phyloP scores from a whole-genome alignment of 2,888 invertebrate genomes.

The Rosalia funebris region DNA sequence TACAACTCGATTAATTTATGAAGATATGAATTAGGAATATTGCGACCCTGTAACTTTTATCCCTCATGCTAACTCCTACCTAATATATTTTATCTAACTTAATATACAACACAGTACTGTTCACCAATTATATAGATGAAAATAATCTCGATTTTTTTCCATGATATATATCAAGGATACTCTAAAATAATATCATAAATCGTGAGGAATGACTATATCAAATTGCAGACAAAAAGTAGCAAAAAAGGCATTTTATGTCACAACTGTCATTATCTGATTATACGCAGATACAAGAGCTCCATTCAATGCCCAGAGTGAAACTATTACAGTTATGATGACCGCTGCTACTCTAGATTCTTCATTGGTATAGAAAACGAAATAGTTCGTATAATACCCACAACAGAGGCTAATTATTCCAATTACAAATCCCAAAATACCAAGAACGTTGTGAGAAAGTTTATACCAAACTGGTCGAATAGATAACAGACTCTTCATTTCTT shows the following conservation, averaged over 20 bases:
- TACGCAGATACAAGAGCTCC: slow-evolving; percentile 50
- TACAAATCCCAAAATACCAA: slow-evolving; percentile 55
- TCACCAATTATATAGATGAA: no score
- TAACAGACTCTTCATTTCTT: slow-evolving; percentile 42
- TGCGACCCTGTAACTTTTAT: no score
- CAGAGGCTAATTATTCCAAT: slow-evolving; percentile 56
- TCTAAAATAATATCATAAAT: no score
- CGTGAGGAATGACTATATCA: no score
- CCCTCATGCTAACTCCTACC: no score
- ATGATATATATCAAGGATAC: no score
- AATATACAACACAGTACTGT: no score
- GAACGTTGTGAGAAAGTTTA: slow-evolving; percentile 55
- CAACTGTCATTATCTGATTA: slow-evolving; percentile 49
- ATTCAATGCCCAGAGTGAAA: slow-evolving; percentile 53
- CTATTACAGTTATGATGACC: slow-evolving; percentile 49
- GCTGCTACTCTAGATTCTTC: slow-evolving; percentile 50
- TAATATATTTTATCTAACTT: no score
- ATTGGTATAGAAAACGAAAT: slow-evolving; percentile 52
- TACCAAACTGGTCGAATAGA: slow-evolving; percentile 48
- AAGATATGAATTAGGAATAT: no score
- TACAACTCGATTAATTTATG: no score
- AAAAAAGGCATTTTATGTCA: slow-evolving; percentile 14
- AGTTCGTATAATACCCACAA: slow-evolving; percentile 54
- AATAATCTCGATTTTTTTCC: no score
- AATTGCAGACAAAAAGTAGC: no score